Conservation (phyloP, 2,113 vertebrate species). For the Silurus meridionalis region DNA sequence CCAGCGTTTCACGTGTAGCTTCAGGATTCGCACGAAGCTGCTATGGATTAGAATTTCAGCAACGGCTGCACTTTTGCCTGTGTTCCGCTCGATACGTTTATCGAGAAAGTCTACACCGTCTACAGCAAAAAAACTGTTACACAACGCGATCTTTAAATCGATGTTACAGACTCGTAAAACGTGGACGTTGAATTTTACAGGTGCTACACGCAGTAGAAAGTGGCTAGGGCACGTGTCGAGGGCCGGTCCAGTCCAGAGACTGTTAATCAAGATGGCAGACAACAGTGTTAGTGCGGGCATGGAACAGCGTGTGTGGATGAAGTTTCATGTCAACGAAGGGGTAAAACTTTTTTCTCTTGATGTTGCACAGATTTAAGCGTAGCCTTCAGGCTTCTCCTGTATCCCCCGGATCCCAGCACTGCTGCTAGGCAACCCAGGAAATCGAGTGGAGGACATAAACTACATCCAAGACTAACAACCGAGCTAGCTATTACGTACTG, state of each 20-base stretch:
- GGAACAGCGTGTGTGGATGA: too few species aligned
- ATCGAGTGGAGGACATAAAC: too few species aligned
- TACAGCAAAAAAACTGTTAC: not conserved
- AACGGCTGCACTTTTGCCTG: not conserved
- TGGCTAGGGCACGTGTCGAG: too few species aligned
- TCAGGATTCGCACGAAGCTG: not conserved
- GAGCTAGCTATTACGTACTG: not conserved
- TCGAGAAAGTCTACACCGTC: not conserved
- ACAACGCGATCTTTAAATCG: not conserved
- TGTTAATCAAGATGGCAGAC: too few species aligned
- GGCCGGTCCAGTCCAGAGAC: too few species aligned
- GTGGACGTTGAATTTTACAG: too few species aligned
- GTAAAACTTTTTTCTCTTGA: too few species aligned
- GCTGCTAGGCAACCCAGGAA: not conserved
- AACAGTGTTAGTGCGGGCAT: too few species aligned
- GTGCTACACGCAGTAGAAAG: too few species aligned
- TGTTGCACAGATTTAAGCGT: not conserved
- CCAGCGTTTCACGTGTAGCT: not conserved
- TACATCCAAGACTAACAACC: not conserved
- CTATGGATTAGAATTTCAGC: slow-evolving; percentile 8
- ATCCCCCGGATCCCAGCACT: not conserved
- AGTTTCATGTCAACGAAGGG: too few species aligned
- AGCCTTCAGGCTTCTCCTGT: not conserved
- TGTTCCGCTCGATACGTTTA: not conserved
- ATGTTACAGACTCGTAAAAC: too few species aligned